Conservation (phyloP, 1,140 invertebrate genomes). For the Aethina tumida region DNA sequence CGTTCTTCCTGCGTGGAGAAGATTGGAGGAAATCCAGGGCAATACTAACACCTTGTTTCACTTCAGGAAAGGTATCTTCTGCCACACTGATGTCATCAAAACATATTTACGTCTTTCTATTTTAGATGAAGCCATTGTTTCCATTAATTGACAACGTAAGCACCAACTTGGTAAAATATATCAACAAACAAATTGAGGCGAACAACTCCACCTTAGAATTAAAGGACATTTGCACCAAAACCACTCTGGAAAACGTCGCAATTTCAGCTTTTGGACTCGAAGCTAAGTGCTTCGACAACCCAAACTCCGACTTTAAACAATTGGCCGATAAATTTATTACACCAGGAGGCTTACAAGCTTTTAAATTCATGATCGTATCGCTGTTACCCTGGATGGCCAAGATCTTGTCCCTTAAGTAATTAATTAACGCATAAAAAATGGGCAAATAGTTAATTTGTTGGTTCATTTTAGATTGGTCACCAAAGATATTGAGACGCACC, state of each 20-base stretch:
- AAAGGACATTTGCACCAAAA: constrained; percentile 9
- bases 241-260: constrained; percentile 15
- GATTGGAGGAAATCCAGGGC: constrained; percentile 36
- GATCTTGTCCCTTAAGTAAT: too few species aligned
- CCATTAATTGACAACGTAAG: constrained; percentile 30
- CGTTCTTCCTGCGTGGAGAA: constrained; percentile 33
- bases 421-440: too few species aligned
- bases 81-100: too few species aligned
- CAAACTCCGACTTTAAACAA: constrained; percentile 9
- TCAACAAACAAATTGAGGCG: constrained; percentile 8
- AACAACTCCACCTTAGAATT: constrained; percentile 7
- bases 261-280: constrained; percentile 16
- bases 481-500: too few species aligned
- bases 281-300: constrained; percentile 12
- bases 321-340: constrained; percentile 6
- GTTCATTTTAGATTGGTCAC: too few species aligned
- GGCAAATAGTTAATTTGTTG: constrained; percentile 2
- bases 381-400: neutral
- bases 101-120: constrained; percentile 3
- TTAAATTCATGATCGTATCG: neutral
- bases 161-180: constrained; percentile 12
- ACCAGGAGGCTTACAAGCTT: neutral
- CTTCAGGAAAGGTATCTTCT: constrained; percentile 27
- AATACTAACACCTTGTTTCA: constrained; percentile 35
- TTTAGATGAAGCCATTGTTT: constrained; percentile 38